Conservation (phyloP, 1,140 invertebrate genomes). For the Formica selysi region DNA sequence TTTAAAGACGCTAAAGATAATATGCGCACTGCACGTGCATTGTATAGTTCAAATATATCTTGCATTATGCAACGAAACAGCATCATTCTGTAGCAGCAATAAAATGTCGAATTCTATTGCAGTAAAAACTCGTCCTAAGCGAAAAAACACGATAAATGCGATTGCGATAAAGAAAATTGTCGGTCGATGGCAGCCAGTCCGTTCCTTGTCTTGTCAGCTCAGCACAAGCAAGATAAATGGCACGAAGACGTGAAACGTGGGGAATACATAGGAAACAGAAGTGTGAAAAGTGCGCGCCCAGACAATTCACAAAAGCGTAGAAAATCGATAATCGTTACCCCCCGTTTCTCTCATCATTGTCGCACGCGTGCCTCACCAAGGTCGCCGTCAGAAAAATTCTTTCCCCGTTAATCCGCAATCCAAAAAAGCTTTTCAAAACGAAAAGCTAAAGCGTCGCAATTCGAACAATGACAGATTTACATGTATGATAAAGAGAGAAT, state of each 20-base stretch:
- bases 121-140: neutral
- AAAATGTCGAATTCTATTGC: constrained; percentile 53
- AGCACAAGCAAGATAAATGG: constrained; percentile 63
- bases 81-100: neutral
- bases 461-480: constrained; percentile 28
- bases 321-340: constrained; percentile 72
- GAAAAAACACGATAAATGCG: constrained; percentile 14
- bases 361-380: constrained; percentile 60
- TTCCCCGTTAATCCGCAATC: constrained; percentile 9
- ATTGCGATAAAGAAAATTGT: constrained; percentile 50
- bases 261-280: constrained; percentile 34
- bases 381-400: constrained; percentile 52
- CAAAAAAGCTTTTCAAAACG: constrained; percentile 10
- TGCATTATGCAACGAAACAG: constrained; percentile 65
- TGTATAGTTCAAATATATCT: constrained; percentile 37
- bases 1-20: constrained; percentile 4
- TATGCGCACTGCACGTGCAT: neutral
- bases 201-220: constrained; percentile 64
- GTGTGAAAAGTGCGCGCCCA: constrained; percentile 70
- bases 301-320: constrained; percentile 76
- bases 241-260: constrained; percentile 45
- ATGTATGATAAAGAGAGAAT: neutral
- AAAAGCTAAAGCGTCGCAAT: neutral
- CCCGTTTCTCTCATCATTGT: constrained; percentile 57
- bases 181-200: constrained; percentile 34